Percentiles rank a stretch among this genome's conserved stretches.
phyloP scores from a whole-genome alignment of 2,797 vertebrate genomes.

The Oreonectes daqikongensis region DNA sequence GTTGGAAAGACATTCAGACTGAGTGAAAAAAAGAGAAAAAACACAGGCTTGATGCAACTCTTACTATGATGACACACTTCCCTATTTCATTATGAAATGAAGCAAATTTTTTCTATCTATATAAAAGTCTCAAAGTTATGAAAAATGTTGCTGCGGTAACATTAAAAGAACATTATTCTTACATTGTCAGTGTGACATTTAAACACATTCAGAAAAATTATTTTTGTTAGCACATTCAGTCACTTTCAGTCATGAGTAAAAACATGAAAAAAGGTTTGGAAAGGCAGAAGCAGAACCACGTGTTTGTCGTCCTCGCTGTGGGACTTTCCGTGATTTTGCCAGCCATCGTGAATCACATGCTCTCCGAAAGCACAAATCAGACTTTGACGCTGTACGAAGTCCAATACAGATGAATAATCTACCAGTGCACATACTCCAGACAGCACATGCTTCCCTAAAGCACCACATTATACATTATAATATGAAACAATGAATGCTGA shows the following conservation, averaged over 20 bases:
- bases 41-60: slow-evolving; percentile 2
- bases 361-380: slow-evolving; percentile 47
- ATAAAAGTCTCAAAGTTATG: too few relatives aligned
- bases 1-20: slow-evolving; percentile 6
- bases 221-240: background rate
- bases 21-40: background rate
- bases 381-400: slow-evolving; percentile 46
- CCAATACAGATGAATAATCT: slow-evolving; percentile 51
- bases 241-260: slow-evolving; percentile 46
- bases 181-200: background rate
- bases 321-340: slow-evolving; percentile 58
- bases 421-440: slow-evolving; percentile 26
- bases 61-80: slow-evolving; percentile 3
- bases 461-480: background rate
- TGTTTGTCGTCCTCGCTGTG: slow-evolving; percentile 49
- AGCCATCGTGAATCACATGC: slow-evolving; percentile 57
- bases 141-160: too few relatives aligned
- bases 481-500: background rate
- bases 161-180: too few relatives aligned
- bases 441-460: slow-evolving; percentile 5
- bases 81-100: background rate
- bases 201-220: background rate
- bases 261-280: slow-evolving; percentile 48
- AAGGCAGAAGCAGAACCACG: slow-evolving; percentile 40
- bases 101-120: background rate